phyloP scores from a whole-genome alignment of 2,888 invertebrate species.

The Ethmia dodecea region DNA sequence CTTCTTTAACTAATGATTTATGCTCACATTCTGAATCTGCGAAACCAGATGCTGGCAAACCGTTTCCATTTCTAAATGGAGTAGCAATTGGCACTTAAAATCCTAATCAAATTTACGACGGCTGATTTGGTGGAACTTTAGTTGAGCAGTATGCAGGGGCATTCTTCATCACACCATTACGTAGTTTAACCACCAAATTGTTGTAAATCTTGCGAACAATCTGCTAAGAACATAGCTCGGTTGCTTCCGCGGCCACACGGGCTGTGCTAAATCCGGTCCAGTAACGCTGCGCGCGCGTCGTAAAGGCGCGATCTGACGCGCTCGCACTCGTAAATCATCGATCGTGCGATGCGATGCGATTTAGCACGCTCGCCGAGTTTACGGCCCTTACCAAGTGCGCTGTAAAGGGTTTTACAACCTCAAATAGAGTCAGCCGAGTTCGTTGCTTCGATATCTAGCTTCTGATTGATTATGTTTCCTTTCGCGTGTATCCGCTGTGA shows the following conservation, averaged over 20 bases:
- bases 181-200: constrained; percentile 37
- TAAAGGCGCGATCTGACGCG: constrained; percentile 59
- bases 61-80: no score
- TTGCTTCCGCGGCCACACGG: constrained; percentile 50
- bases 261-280: constrained; percentile 43
- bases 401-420: constrained; percentile 45
- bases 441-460: constrained; percentile 5
- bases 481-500: no score
- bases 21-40: no score
- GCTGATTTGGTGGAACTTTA: no score
- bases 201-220: constrained; percentile 47
- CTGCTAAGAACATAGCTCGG: constrained; percentile 29
- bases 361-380: constrained; percentile 45
- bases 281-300: constrained; percentile 31
- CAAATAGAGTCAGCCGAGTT: constrained; percentile 19
- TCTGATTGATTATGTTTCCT: neutral
- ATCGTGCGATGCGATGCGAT: constrained; percentile 56
- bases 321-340: constrained; percentile 55
- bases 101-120: no score
- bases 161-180: neutral
- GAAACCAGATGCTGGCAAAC: no score
- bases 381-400: constrained; percentile 47
- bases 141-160: no score
- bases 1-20: no score
- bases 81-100: no score